Conservation (phyloP, 37 sponge, comb jelly and placozoan species). For the Cliona cf. orientalis region DNA sequence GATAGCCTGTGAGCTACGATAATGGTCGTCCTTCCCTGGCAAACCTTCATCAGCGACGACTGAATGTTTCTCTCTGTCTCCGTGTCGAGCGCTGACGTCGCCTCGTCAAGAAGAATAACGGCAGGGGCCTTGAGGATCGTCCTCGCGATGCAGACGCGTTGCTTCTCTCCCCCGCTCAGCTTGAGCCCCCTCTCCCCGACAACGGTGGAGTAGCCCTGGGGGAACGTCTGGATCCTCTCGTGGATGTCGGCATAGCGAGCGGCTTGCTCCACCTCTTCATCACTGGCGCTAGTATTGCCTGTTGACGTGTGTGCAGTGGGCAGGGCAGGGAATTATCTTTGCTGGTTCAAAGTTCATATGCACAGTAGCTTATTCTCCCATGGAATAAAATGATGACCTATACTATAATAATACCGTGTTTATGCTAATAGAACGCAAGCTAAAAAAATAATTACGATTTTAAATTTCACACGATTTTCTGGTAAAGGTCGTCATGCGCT, state of each 20-base stretch:
- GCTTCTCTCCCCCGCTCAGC: conserved; percentile 99
- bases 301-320: too few species aligned
- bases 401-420: too few species aligned
- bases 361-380: too few species aligned
- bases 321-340: too few species aligned
- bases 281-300: conserved; percentile 65
- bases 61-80: conserved; percentile 97
- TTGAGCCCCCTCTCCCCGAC: conserved; percentile 99
- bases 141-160: conserved; percentile 92
- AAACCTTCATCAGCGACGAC: conserved; percentile 82
- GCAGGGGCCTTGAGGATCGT: conserved; percentile 96
- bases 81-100: conserved; percentile 98
- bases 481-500: too few species aligned
- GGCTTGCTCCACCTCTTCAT: conserved; percentile 83
- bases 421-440: too few species aligned
- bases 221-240: conserved; percentile 80
- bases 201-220: conserved; percentile 85
- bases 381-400: too few species aligned
- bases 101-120: conserved; percentile 94
- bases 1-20: conserved; percentile 97
- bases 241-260: conserved; percentile 95
- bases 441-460: too few species aligned
- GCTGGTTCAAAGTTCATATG: too few species aligned
- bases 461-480: too few species aligned
- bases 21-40: conserved; percentile 86